A percentile compares a stretch with the other conserved stretches of the same genome.
These are phyloP conservation scores for Ctenopoma multispine DNA, from an alignment of 2,797 vertebrate species.

Conservation along the genomic window DNA sequence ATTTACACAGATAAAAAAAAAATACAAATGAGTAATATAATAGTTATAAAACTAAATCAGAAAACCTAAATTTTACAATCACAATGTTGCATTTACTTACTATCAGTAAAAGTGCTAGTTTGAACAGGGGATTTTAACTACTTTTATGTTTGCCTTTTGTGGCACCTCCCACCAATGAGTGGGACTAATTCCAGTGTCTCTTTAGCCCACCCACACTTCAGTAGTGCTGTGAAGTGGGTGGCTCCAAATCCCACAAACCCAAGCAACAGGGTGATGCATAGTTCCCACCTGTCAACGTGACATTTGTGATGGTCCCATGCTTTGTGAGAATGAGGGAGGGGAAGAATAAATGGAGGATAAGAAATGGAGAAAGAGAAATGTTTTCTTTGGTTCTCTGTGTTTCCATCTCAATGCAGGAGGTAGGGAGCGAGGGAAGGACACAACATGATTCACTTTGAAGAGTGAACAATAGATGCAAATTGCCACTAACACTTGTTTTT, in stretches of 20 bases:
- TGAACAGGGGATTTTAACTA: background rate
- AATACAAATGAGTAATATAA: too few relatives aligned
- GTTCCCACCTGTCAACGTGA: conserved; percentile 74
- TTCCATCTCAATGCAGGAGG: conserved; percentile 50
- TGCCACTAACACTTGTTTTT: conserved; percentile 58
- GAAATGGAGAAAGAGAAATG: conserved; percentile 60
- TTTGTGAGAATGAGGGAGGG: conserved; percentile 64
- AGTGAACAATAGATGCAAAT: conserved; percentile 76
- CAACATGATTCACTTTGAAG: conserved; percentile 76
- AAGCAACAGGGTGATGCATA: conserved; percentile 78
- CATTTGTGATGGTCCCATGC: conserved; percentile 74
- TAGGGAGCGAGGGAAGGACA: conserved; percentile 57
- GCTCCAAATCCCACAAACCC: conserved; percentile 55
- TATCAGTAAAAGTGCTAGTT: background rate
- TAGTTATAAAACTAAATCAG: background rate
- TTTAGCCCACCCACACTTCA: conserved; percentile 79
- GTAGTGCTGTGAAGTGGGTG: conserved; percentile 59
- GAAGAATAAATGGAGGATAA: conserved; percentile 66
- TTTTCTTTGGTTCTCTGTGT: conserved; percentile 63
- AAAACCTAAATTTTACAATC: background rate
- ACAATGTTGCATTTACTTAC: background rate
- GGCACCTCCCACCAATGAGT: conserved; percentile 43
- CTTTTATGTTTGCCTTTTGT: conserved; percentile 22
- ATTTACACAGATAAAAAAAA: too few relatives aligned
- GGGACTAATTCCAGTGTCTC: conserved; percentile 70